Evolutionary conservation across 2,888 invertebrate genomes (phyloP).

Genomic region (Morpho helenor): DNA sequence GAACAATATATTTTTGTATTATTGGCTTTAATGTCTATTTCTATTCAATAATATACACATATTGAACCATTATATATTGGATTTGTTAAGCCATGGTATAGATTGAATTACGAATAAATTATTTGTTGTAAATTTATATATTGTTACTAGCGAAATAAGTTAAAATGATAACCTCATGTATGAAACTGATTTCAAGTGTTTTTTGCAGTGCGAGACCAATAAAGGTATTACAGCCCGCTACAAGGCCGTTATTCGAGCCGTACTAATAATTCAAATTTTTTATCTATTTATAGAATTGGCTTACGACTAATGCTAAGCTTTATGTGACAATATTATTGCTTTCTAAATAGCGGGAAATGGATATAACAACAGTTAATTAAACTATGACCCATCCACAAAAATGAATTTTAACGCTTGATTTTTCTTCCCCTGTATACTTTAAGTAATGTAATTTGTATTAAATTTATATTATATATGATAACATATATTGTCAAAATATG

Average conservation of each 20-base stretch:
- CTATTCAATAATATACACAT: too few relatives aligned
- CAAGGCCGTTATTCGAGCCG: background rate
- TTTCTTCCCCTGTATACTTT: too few relatives aligned
- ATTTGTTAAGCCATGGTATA: too few relatives aligned
- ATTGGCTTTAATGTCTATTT: too few relatives aligned
- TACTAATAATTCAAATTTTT: background rate
- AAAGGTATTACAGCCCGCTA: conserved; percentile 1
- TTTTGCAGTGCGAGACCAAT: background rate
- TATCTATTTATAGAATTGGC: background rate
- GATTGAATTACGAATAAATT: too few relatives aligned
- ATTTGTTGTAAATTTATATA: too few relatives aligned
- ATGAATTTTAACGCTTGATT: background rate
- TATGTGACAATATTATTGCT: conserved; percentile 9
- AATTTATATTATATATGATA: too few relatives aligned
- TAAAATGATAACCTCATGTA: background rate
- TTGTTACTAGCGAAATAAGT: too few relatives aligned
- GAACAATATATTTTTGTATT: too few relatives aligned
- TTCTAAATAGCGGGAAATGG: background rate
- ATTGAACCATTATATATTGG: too few relatives aligned
- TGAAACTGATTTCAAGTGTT: background rate
- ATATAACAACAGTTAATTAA: background rate
- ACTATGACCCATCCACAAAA: conserved; percentile 3
- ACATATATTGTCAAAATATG: too few relatives aligned
- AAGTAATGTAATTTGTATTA: too few relatives aligned
- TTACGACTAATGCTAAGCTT: conserved; percentile 6